phyloP scores from a whole-genome alignment of 2,797 vertebrate genomes.

The Gymnothorax javanicus region DNA sequence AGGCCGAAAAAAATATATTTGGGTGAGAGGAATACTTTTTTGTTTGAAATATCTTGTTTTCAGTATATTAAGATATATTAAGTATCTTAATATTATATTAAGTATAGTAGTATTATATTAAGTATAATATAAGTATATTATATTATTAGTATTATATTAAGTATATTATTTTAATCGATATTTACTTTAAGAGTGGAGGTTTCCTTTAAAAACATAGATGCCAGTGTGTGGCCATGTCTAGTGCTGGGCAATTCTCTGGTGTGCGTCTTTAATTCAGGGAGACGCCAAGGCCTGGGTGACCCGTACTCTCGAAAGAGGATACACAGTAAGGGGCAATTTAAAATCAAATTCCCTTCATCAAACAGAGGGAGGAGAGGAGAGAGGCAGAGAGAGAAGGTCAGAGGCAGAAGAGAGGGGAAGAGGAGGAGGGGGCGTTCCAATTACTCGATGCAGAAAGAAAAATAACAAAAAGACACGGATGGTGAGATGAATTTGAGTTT shows the following conservation, averaged over 20 bases:
- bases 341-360: constrained; percentile 66
- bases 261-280: constrained; percentile 2
- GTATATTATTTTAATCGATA: too few species aligned
- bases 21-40: too few species aligned
- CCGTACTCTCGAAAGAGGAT: constrained; percentile 63
- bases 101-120: too few species aligned
- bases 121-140: too few species aligned
- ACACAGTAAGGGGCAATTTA: constrained; percentile 58
- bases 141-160: too few species aligned
- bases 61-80: too few species aligned
- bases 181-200: too few species aligned
- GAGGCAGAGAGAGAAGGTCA: constrained; percentile 53
- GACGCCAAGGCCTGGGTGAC: constrained; percentile 52
- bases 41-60: too few species aligned
- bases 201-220: neutral
- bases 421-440: constrained; percentile 33
- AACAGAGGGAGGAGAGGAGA: constrained; percentile 52
- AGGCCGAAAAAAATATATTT: too few species aligned
- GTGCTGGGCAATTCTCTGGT: neutral
- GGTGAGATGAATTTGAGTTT: constrained; percentile 41
- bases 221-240: neutral
- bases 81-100: too few species aligned
- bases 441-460: constrained; percentile 33
- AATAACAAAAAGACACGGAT: constrained; percentile 26
- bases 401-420: constrained; percentile 39